Conservation (phyloP, 2,113 vertebrate species). For the Astatotilapia flaviijosephi region DNA sequence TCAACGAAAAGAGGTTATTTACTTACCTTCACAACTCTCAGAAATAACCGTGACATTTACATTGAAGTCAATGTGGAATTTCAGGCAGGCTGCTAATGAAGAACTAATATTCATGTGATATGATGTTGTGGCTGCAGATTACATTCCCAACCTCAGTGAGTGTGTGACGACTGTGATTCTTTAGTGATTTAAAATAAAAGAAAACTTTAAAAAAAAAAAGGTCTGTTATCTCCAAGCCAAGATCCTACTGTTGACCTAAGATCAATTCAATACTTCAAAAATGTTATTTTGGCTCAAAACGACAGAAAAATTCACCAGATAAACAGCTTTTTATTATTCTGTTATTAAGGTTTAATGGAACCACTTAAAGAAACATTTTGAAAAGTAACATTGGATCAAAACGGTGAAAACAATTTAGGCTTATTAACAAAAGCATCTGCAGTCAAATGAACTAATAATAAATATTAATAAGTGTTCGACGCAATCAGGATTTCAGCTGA, state of each 20-base stretch:
- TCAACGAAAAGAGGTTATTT: not conserved
- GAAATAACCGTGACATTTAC: not conserved
- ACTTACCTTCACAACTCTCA: slow-evolving; percentile 1
- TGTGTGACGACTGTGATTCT: not conserved
- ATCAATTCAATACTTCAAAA: not conserved
- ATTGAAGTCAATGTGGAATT: not conserved
- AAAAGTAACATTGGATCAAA: not conserved
- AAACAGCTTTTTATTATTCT: not conserved
- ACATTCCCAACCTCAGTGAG: not conserved
- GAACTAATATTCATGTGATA: slow-evolving; percentile 12
- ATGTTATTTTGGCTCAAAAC: not conserved
- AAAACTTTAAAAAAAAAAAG: not conserved
- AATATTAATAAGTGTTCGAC: not conserved
- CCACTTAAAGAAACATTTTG: not conserved
- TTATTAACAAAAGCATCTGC: not conserved
- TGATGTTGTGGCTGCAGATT: slow-evolving; percentile 6
- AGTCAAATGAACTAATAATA: not conserved
- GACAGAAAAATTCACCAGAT: not conserved
- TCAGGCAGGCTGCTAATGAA: slow-evolving; percentile 4
- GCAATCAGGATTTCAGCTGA: not conserved
- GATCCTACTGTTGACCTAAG: not conserved
- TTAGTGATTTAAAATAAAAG: not conserved
- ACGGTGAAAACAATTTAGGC: not conserved
- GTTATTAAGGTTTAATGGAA: not conserved
- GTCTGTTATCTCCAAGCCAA: not conserved